Conservation (phyloP, 2,888 invertebrate genomes). For the Agrotis exclamationis region DNA sequence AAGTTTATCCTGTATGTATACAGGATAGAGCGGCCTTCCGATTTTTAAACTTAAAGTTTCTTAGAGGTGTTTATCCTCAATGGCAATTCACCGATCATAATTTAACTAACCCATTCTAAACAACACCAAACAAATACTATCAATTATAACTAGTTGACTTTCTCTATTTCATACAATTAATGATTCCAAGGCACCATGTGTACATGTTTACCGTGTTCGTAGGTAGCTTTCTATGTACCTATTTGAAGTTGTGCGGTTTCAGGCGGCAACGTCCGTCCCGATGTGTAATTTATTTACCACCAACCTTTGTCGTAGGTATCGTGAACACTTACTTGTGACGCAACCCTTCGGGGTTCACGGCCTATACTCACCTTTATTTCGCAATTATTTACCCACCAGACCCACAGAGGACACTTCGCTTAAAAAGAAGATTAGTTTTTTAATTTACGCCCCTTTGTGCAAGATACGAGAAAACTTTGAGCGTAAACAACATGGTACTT, state of each 20-base stretch:
- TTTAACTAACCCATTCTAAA: no score
- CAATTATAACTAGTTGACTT: not conserved
- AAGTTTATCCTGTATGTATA: no score
- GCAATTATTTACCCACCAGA: constrained; percentile 58
- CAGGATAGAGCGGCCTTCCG: no score
- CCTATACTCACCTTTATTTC: constrained; percentile 57
- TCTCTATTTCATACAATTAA: not conserved
- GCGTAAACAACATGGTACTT: constrained; percentile 35
- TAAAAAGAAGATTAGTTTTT: constrained; percentile 53
- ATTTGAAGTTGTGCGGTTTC: constrained; percentile 39
- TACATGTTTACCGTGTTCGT: constrained; percentile 19
- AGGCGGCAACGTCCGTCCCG: constrained; percentile 31
- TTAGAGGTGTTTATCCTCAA: no score
- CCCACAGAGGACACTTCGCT: constrained; percentile 36
- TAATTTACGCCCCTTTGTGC: constrained; percentile 50
- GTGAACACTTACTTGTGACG: constrained; percentile 42
- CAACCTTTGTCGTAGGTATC: constrained; percentile 60
- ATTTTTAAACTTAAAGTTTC: no score
- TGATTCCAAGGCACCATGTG: constrained; percentile 9
- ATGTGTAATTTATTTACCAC: constrained; percentile 67
- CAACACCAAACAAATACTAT: no score
- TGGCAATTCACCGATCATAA: no score
- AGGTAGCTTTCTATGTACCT: constrained; percentile 13
- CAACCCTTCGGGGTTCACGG: constrained; percentile 44
- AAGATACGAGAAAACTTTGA: constrained; percentile 29